Evolutionary conservation across 2,113 vertebrate species (phyloP).

Genomic region (Pogona vitticeps): DNA sequence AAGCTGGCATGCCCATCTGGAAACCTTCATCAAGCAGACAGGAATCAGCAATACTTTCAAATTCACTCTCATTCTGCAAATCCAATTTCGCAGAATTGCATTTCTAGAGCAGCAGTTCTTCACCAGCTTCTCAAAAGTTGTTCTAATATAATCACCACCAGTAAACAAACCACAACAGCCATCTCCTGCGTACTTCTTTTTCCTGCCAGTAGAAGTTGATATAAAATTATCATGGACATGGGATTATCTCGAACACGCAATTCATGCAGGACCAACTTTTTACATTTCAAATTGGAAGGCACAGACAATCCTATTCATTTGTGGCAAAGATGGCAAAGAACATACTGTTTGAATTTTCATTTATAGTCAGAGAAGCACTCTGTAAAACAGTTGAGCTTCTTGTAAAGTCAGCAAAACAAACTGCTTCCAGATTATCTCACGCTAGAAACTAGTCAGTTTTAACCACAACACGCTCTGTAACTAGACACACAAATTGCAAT

Average conservation of each 20-base stretch:
- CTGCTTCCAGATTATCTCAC: conserved; percentile 49
- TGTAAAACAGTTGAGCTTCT: conserved; percentile 45
- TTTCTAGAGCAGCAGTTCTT: neutral
- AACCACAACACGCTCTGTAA: conserved; percentile 10
- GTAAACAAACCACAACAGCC: neutral
- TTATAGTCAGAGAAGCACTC: conserved; percentile 40
- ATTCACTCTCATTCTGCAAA: neutral
- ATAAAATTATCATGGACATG: neutral
- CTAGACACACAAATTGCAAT: neutral
- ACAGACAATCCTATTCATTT: conserved; percentile 1
- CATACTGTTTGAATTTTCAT: conserved; percentile 38
- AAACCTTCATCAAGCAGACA: neutral
- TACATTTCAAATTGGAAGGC: neutral
- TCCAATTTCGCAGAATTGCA: neutral
- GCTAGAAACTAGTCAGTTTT: conserved; percentile 36
- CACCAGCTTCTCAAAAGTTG: neutral
- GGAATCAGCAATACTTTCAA: neutral
- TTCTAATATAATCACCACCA: neutral
- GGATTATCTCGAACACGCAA: conserved; percentile 3
- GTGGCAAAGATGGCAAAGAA: conserved; percentile 5
- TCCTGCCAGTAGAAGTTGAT: neutral
- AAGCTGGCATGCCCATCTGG: too few species aligned
- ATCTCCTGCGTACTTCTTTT: neutral
- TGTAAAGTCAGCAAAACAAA: conserved; percentile 50
- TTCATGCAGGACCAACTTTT: neutral